A percentile compares a stretch with the other conserved stretches of the same genome.
Conservation (phyloP, 2,797 vertebrate genomes). For the Premnoplex brunnescens region DNA sequence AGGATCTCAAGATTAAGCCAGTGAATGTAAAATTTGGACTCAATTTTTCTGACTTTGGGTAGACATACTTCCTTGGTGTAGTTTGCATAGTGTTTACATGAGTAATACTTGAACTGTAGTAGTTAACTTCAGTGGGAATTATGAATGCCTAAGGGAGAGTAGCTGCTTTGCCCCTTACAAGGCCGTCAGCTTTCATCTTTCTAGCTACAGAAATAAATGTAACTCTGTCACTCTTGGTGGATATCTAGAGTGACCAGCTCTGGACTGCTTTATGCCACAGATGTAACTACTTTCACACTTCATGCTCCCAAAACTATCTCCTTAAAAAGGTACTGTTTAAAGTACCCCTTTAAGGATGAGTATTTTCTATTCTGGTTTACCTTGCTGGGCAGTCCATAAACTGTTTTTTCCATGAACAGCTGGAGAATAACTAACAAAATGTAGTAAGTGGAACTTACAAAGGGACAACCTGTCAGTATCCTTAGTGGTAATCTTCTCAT, state of each 20-base stretch:
- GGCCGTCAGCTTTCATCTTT: not conserved
- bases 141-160: not conserved
- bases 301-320: not conserved
- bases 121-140: not conserved
- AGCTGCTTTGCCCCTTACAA: not conserved
- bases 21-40: not conserved
- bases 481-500: constrained; percentile 85
- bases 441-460: constrained; percentile 84
- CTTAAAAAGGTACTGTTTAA: not conserved
- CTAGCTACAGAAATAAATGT: not conserved
- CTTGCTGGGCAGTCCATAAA: not conserved
- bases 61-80: not conserved
- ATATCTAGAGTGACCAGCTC: not conserved
- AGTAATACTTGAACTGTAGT: not conserved
- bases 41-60: not conserved
- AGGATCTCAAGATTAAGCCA: not conserved
- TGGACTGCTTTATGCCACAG: not conserved
- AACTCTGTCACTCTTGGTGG: not conserved
- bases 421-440: constrained; percentile 74
- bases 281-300: not conserved
- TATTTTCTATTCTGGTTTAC: not conserved
- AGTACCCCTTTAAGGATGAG: not conserved
- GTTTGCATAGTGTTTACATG: not conserved
- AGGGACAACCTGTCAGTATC: constrained; percentile 85
- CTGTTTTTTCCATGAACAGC: not conserved